phyloP scores from a whole-genome alignment of 2,113 vertebrate genomes.

The Phylloscopus trochiloides region DNA sequence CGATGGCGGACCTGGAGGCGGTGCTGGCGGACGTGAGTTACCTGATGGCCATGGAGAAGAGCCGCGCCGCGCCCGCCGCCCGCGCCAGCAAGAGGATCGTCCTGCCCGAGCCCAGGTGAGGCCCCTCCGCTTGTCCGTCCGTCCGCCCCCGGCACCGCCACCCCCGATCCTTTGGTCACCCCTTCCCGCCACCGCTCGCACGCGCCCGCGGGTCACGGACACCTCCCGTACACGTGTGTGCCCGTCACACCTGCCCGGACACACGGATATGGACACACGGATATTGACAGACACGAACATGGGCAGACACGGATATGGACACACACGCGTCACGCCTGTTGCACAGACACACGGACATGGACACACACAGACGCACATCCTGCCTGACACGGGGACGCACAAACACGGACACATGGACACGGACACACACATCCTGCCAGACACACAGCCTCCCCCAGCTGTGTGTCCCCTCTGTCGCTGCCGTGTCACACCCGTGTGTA shows the following conservation, averaged over 20 bases:
- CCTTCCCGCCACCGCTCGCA: background rate
- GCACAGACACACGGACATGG: background rate
- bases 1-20: constrained; percentile 79
- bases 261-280: background rate
- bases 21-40: constrained; percentile 80
- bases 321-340: background rate
- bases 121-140: background rate
- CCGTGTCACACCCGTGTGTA: background rate
- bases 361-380: background rate
- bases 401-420: background rate
- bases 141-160: background rate
- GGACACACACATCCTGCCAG: background rate
- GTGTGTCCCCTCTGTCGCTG: background rate
- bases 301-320: background rate
- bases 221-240: background rate
- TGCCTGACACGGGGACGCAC: background rate
- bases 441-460: background rate
- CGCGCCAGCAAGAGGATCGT: constrained; percentile 79
- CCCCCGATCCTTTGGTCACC: background rate
- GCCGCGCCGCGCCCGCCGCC: constrained; percentile 76
- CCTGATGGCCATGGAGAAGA: constrained; percentile 82
- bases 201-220: background rate
- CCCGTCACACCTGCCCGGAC: background rate
- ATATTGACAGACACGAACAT: background rate
- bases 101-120: constrained; percentile 79